These are phyloP conservation scores for Ellobium chinense DNA, from an alignment of 2,888 invertebrate species.

Conservation along the genomic window DNA sequence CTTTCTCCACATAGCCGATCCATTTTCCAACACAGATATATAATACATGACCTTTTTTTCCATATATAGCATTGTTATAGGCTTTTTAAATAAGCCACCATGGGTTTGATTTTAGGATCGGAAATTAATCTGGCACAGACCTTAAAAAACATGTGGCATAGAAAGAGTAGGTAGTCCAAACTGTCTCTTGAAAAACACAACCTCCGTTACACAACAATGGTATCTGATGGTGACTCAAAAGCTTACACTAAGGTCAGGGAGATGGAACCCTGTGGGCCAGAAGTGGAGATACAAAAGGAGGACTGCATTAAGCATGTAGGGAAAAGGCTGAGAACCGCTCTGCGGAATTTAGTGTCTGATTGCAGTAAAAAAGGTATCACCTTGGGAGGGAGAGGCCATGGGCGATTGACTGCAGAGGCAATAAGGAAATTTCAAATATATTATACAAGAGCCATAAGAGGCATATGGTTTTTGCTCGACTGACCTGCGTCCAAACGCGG, in stretches of 20 bases:
- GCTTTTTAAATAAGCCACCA: not conserved
- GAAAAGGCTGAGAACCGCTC: too few species aligned
- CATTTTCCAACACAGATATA: not conserved
- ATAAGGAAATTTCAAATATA: too few species aligned
- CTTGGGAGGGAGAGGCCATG: too few species aligned
- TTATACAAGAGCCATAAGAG: too few species aligned
- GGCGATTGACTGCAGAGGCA: too few species aligned
- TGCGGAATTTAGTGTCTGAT: too few species aligned
- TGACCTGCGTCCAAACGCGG: too few species aligned
- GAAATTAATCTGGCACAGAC: not conserved
- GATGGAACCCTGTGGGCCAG: not conserved
- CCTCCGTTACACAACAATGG: too few species aligned
- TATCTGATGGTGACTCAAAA: not conserved
- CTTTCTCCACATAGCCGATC: not conserved
- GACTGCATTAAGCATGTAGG: not conserved
- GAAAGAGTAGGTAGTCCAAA: too few species aligned
- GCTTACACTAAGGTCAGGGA: not conserved
- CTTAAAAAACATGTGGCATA: constrained; percentile 31
- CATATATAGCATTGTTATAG: not conserved
- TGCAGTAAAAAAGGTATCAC: too few species aligned
- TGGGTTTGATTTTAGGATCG: not conserved
- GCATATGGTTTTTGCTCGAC: too few species aligned
- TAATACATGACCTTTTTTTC: not conserved
- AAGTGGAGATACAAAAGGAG: not conserved
- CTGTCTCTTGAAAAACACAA: too few species aligned